Evolutionary conservation across 2,797 vertebrate species (phyloP).

Genomic region (Halcyon chelicuti): DNA sequence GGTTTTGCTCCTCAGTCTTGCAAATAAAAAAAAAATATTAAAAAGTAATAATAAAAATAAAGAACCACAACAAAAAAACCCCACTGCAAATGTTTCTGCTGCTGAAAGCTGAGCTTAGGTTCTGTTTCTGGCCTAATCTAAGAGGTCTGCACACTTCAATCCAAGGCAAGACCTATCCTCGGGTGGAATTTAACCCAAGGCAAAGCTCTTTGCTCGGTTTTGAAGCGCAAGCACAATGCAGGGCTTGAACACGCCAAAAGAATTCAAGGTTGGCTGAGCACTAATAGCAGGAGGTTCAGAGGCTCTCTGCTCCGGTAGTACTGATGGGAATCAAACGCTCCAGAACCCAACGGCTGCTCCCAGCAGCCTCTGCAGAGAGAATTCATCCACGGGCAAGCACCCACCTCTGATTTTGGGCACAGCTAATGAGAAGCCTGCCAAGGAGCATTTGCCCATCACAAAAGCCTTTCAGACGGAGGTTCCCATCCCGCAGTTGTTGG

Average conservation of each 20-base stretch:
- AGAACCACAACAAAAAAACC: too few relatives aligned
- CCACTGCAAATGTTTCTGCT: neutral
- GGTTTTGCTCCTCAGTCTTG: neutral
- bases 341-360: neutral
- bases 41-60: too few relatives aligned
- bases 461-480: too few relatives aligned
- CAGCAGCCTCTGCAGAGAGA: neutral
- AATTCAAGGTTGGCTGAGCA: neutral
- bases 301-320: neutral
- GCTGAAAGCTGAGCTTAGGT: neutral
- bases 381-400: neutral
- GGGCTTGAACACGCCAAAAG: neutral
- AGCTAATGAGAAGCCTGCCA: neutral
- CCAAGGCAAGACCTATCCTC: neutral
- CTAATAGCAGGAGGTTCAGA: neutral
- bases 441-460: neutral
- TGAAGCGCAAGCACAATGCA: neutral
- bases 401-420: neutral
- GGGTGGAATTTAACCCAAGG: neutral
- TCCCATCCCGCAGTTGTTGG: neutral
- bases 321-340: neutral
- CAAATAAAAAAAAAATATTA: neutral
- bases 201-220: neutral
- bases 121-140: neutral
- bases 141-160: neutral